These are phyloP conservation scores for Steinernema khuongi DNA, from an alignment of 1,140 invertebrate genomes.

Conservation along the genomic window DNA sequence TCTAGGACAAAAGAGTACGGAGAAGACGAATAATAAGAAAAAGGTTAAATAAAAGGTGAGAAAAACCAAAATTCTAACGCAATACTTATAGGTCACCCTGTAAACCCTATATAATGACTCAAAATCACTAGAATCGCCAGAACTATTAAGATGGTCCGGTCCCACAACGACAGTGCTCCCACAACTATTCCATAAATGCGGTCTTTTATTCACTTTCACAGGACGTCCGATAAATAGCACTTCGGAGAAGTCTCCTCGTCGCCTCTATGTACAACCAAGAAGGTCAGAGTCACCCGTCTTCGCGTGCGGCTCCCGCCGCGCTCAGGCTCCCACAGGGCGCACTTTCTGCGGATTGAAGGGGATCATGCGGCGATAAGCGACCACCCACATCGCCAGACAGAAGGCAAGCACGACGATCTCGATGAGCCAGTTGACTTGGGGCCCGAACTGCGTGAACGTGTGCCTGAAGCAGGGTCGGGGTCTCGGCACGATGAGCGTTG, in stretches of 20 bases:
- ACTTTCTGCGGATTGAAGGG: background rate
- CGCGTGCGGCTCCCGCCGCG: background rate
- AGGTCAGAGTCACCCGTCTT: constrained; percentile 5
- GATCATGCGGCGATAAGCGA: constrained; percentile 24
- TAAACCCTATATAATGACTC: too few relatives aligned
- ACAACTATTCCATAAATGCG: too few relatives aligned
- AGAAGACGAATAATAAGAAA: too few relatives aligned
- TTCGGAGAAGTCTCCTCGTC: background rate
- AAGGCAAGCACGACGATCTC: constrained; percentile 33
- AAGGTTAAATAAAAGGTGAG: too few relatives aligned
- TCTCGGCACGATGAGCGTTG: background rate
- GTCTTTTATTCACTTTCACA: too few relatives aligned
- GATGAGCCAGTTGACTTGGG: constrained; percentile 35
- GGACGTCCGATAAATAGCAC: too few relatives aligned
- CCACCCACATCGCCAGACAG: constrained; percentile 36
- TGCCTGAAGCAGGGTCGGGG: background rate
- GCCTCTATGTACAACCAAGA: background rate
- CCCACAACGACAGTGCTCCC: too few relatives aligned
- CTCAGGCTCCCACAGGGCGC: background rate
- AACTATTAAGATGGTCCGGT: too few relatives aligned
- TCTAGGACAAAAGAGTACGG: too few relatives aligned
- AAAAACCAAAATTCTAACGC: too few relatives aligned
- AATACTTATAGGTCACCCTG: too few relatives aligned
- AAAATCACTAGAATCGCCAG: too few relatives aligned
- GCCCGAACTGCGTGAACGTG: constrained; percentile 39